phyloP scores from a whole-genome alignment of 2,113 vertebrate species.

The Tretioscincus oriximinensis region DNA sequence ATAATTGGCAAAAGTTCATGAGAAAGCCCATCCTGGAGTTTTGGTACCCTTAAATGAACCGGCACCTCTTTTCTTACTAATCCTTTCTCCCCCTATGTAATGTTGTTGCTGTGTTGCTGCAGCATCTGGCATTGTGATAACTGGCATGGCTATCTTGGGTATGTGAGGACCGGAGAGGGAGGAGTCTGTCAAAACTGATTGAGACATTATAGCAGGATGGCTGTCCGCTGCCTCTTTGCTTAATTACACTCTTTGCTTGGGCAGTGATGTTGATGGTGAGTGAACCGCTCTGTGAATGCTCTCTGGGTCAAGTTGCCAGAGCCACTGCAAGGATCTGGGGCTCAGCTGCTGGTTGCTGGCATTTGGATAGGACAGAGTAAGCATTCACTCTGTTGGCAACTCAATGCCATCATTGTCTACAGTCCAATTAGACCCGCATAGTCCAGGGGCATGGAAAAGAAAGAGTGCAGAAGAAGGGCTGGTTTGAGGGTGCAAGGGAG shows the following conservation, averaged over 20 bases:
- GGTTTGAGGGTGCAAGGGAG: slow-evolving; percentile 44
- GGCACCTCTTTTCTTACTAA: neutral
- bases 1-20: neutral
- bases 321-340: slow-evolving; percentile 61
- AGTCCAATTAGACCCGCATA: slow-evolving; percentile 51
- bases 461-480: slow-evolving; percentile 39
- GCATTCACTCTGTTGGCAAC: slow-evolving; percentile 71
- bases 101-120: neutral
- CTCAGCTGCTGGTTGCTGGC: slow-evolving; percentile 74
- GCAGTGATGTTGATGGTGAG: neutral
- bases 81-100: neutral
- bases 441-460: slow-evolving; percentile 45
- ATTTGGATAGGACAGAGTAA: slow-evolving; percentile 67
- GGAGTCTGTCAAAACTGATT: slow-evolving; percentile 17
- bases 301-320: slow-evolving; percentile 65
- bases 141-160: slow-evolving; percentile 27
- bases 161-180: neutral
- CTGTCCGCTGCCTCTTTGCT: slow-evolving; percentile 8
- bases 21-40: neutral
- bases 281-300: slow-evolving; percentile 37
- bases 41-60: neutral
- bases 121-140: neutral
- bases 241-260: slow-evolving; percentile 31
- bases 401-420: slow-evolving; percentile 77
- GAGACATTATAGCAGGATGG: slow-evolving; percentile 13